These are phyloP conservation scores for Drosophila ochracea DNA, from an alignment of 2,888 invertebrate genomes.

Conservation along the genomic window DNA sequence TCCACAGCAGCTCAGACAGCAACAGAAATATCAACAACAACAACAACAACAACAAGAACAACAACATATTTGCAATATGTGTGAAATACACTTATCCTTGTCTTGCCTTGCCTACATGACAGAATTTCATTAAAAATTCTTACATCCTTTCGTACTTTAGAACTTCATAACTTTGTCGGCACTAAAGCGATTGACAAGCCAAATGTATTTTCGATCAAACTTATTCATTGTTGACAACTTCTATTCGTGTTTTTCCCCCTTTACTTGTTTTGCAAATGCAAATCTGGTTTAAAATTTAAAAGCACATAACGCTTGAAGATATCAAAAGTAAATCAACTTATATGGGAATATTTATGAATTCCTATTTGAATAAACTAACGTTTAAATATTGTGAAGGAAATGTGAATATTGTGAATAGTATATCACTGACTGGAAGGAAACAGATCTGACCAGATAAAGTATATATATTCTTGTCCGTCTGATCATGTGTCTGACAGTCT, in stretches of 20 bases:
- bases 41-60: neutral
- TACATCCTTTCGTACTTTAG: neutral
- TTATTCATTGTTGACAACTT: neutral
- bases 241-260: neutral
- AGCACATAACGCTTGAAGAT: neutral
- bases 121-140: constrained; percentile 28
- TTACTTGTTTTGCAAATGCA: neutral
- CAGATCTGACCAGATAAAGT: neutral
- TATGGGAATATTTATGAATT: neutral
- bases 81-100: constrained; percentile 10
- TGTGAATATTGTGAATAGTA: no score
- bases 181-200: constrained; percentile 3
- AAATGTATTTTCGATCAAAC: neutral
- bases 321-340: neutral
- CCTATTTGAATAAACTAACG: neutral
- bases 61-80: constrained; percentile 16
- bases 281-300: neutral
- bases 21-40: neutral
- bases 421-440: neutral
- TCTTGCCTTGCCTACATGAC: constrained; percentile 3
- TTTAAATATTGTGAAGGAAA: neutral
- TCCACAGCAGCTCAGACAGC: constrained; percentile 1
- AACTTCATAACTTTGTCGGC: neutral
- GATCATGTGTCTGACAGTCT: neutral
- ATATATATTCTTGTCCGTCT: neutral